Conservation (phyloP, 2,113 vertebrate species). For the Todiramphus chloris region DNA sequence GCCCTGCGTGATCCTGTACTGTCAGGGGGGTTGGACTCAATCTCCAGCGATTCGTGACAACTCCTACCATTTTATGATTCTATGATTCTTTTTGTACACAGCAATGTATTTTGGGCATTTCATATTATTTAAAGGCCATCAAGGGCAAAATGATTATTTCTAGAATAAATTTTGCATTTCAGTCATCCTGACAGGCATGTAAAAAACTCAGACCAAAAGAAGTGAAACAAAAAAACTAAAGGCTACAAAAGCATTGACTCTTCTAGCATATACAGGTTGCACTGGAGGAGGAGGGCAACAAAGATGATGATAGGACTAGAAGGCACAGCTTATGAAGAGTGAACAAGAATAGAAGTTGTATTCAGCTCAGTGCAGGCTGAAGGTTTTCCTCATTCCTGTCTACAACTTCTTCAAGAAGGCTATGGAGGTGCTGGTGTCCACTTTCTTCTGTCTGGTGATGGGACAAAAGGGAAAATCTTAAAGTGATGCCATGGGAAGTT, state of each 20-base stretch:
- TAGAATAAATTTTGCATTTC: not conserved
- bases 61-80: no score
- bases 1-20: no score
- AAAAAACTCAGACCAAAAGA: not conserved
- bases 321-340: not conserved
- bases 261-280: not conserved
- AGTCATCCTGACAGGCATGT: not conserved
- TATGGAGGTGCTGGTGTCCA: not conserved
- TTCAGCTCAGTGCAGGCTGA: not conserved
- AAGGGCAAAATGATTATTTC: not conserved
- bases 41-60: no score
- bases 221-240: not conserved
- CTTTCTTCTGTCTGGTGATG: not conserved
- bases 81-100: not conserved
- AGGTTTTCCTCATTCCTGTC: not conserved
- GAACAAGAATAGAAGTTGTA: not conserved
- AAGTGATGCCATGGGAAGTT: not conserved
- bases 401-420: not conserved
- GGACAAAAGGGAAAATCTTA: not conserved
- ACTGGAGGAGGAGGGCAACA: not conserved
- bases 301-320: not conserved
- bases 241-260: not conserved
- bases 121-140: not conserved
- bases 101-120: not conserved
- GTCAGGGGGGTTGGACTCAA: no score